These are phyloP conservation scores for Bradypodion ventrale DNA, from an alignment of 2,797 vertebrate species.

Conservation along the genomic window DNA sequence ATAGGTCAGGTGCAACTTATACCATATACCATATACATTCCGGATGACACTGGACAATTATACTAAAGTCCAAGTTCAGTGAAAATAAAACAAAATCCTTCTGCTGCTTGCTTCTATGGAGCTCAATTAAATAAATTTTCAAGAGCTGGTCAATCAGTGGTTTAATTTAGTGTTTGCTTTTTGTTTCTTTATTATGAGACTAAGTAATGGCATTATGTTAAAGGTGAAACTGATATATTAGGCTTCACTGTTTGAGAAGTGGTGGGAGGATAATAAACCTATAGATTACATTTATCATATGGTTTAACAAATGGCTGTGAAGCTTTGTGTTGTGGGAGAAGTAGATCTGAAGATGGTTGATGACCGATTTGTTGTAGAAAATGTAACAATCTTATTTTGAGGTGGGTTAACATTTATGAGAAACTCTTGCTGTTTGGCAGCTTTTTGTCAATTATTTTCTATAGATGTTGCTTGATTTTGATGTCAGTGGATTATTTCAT, in stretches of 20 bases:
- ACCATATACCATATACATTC: too few relatives aligned
- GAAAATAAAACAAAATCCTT: background rate
- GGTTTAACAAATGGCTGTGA: background rate
- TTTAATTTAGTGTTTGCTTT: constrained; percentile 26
- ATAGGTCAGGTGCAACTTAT: background rate
- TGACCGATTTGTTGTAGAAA: background rate
- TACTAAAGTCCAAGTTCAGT: background rate
- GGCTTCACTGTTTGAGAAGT: background rate
- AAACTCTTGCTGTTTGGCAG: background rate
- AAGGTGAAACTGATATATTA: background rate
- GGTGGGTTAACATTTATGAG: background rate
- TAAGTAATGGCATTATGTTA: background rate
- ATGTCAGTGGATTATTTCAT: background rate
- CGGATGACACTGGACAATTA: background rate
- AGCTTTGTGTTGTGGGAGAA: background rate
- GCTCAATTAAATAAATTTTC: background rate
- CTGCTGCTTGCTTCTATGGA: background rate
- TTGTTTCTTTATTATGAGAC: constrained; percentile 36
- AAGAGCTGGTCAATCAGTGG: background rate
- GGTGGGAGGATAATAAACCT: background rate
- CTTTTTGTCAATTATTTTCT: background rate
- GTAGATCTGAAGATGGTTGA: background rate
- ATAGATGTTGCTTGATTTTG: background rate
- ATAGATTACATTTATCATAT: background rate
- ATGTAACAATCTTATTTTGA: background rate